A percentile compares a stretch with the other conserved stretches of the same genome.
Conservation (phyloP, 1,140 invertebrate species). For the Philopotamus ludificatus region DNA sequence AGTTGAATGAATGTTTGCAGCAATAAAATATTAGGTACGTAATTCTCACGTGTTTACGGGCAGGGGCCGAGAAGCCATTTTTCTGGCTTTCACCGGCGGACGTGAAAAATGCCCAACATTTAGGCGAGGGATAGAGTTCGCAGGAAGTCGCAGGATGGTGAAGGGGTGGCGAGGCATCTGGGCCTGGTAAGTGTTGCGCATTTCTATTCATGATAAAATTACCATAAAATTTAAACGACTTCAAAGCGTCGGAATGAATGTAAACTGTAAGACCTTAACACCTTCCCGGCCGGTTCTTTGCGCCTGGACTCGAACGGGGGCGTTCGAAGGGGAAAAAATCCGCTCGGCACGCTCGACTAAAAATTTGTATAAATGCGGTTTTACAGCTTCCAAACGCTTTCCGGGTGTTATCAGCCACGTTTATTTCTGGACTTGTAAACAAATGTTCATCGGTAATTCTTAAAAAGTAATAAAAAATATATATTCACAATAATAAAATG, state of each 20-base stretch:
- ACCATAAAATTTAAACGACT: conserved; percentile 42
- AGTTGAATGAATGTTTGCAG: not conserved
- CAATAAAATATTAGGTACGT: conserved; percentile 23
- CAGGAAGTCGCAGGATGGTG: too few relatives aligned
- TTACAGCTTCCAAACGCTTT: conserved; percentile 3
- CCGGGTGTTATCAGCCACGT: too few relatives aligned
- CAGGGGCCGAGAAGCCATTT: conserved; percentile 10
- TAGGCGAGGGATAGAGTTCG: not conserved
- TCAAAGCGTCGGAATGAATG: conserved; percentile 38
- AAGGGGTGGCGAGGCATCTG: conserved; percentile 20
- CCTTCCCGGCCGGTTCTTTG: not conserved
- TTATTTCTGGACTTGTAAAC: too few relatives aligned
- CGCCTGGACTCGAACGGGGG: not conserved
- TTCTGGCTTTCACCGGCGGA: conserved; percentile 17
- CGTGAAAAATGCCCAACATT: conserved; percentile 15
- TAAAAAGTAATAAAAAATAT: too few relatives aligned
- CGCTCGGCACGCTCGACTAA: conserved; percentile 9
- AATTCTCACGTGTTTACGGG: conserved; percentile 25
- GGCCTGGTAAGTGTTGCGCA: conserved; percentile 34
- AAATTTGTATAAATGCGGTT: conserved; percentile 21
- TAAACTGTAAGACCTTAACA: conserved; percentile 28
- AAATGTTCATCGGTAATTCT: too few relatives aligned
- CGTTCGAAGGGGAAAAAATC: conserved; percentile 9
- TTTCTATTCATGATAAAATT: conserved; percentile 42
- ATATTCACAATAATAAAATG: too few relatives aligned